phyloP scores from a whole-genome alignment of 1,140 invertebrate genomes.

The Bombus confusus region DNA sequence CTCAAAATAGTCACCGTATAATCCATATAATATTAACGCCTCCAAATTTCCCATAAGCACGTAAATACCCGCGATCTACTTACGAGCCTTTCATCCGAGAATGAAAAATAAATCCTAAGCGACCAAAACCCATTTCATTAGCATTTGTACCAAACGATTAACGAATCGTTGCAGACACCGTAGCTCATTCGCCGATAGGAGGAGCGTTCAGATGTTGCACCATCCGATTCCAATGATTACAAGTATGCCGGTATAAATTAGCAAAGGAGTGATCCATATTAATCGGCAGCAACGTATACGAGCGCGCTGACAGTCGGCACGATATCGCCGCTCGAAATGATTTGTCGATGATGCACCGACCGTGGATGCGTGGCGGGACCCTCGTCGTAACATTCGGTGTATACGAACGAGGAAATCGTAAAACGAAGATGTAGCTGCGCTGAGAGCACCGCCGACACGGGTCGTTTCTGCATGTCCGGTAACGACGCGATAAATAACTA shows the following conservation, averaged over 20 bases:
- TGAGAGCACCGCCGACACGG: neutral
- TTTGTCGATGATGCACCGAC: conserved; percentile 26
- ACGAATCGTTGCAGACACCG: neutral
- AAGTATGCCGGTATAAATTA: conserved; percentile 20
- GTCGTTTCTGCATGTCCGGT: conserved; percentile 3
- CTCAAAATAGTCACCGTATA: no score
- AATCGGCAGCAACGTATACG: conserved; percentile 22
- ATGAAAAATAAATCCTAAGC: neutral
- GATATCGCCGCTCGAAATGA: conserved; percentile 20
- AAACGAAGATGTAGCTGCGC: conserved; percentile 36
- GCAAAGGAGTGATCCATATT: conserved; percentile 30
- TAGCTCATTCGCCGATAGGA: neutral
- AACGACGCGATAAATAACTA: conserved; percentile 50
- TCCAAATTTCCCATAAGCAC: no score
- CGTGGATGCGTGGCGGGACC: neutral
- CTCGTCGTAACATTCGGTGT: conserved; percentile 29
- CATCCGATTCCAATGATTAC: neutral
- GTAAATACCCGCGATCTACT: no score
- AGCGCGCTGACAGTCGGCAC: conserved; percentile 29
- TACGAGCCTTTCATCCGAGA: neutral
- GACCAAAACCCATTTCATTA: neutral
- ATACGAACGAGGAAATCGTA: conserved; percentile 39
- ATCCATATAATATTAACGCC: no score
- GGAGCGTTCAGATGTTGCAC: neutral
- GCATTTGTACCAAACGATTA: neutral